Evolutionary conservation across 2,888 invertebrate genomes (phyloP), one percentile per base, ranked within the genome.

Genomic region (Nycteola revayana): DNA sequence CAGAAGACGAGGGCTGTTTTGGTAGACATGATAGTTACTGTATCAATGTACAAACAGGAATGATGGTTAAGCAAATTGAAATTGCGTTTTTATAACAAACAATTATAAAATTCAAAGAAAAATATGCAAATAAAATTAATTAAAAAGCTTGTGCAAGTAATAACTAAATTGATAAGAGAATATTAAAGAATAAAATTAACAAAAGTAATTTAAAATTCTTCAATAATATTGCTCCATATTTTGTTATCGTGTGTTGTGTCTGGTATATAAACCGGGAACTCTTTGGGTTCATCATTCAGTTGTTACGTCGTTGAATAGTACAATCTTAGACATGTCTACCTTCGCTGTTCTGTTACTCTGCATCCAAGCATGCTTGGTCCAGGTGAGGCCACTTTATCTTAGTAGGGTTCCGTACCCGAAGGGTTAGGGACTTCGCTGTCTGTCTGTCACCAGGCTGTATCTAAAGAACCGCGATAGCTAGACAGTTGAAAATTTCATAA

Each of bases 291-390:
- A 21, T 21, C 21, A 36, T 17, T 28, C 32, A 32, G 20, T 25
- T 22, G 29, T 24, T 24, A 25, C 28, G 10, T 28, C 14, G 9
- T 32, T n/a, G 10, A 23, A 25, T 25, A 31, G 36, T 18, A 26
- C 11, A 27, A 14, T 3, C 25, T n/a, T n/a, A 11, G 44, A 31
- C 17, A 53, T 53, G 51, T 33, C 38, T 8, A 14, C 39, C 9
- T 39, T 45, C 9, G 32, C 41, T 25, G 30, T 49, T 11, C 25
- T 57, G n/a, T 30, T 53, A 9, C 25, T 54, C 36, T 52, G 46
- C 32, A 24, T 46, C 17, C 53, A 56, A 36, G 47, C 45, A 28
- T 49, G 40, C 26, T 41, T 52, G 36, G 22, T 52, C 8, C 53
- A 57, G 44, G 54, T 21, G 21, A 21, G 21, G 5, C n/a, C n/a